Base-by-base conservation (phyloP, 2,888 invertebrate genomes). In the Tolmerus cingulatus region DNA sequence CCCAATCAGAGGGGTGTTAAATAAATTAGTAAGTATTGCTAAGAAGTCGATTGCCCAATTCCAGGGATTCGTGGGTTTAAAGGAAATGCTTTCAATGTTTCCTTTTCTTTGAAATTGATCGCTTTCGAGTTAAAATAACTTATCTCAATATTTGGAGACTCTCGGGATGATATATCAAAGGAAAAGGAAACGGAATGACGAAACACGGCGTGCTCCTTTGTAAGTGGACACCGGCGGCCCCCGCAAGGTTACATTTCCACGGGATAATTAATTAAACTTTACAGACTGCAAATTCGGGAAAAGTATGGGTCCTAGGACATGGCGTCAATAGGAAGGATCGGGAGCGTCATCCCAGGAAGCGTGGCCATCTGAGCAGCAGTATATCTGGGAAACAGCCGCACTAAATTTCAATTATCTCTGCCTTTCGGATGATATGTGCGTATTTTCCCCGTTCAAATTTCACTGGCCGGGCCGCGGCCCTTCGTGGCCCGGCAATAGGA, bases 351-450 rank as follows among this genome's bases (percentile, higher is more conserved):
- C 3, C 57, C 57, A 57, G 66, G 66, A 66, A 19, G 27, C 66
- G 23, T 1, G 66, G 27, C 66, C 66, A 66, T 27, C 27, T 66
- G 66, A 66, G 27, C 66, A 23, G 66, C 34, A 34, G 76, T 30
- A 40, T 76, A 76, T 76, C 34, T 76, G 76, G 76, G 37, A 40
- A 76, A 76, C 76, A 27, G 76, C 76, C 34, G 76, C 34, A 76
- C 76, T 76, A 76, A 76, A 76, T 76, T 76, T 76, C 76, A 76
- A 76, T 76, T 76, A 76, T 76, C 34, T 76, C n/a, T n/a, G 34
- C 76, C 76, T 76, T 66, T 76, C 37, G 76, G 76, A 76, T 76
- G 76, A 76, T 76, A 76, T 76, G n/a, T 37, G 76, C 76, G 76
- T 76, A 30, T 16, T 27, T 23, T 37, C 34, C n/a, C 76, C 3